Conservation (phyloP, 2,888 invertebrate species). For the Ceraclea dissimilis region DNA sequence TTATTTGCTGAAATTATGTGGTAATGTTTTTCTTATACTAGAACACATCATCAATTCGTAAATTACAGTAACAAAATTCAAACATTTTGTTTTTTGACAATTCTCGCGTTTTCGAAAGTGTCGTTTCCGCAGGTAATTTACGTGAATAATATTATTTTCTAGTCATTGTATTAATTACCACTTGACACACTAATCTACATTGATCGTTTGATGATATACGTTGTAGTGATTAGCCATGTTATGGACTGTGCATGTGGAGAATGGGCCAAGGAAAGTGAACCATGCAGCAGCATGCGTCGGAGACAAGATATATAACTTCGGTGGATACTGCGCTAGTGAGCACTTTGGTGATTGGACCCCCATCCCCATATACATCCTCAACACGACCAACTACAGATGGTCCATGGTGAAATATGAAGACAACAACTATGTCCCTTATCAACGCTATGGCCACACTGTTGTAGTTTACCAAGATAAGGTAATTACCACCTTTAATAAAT, state of each 20-base stretch:
- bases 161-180: neutral
- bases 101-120: too few relatives aligned
- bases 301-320: slow-evolving; percentile 79
- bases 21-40: too few relatives aligned
- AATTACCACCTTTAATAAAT: slow-evolving; percentile 19
- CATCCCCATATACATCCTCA: slow-evolving; percentile 80
- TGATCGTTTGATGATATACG: neutral
- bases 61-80: too few relatives aligned
- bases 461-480: slow-evolving; percentile 67
- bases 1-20: too few relatives aligned
- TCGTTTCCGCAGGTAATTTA: neutral
- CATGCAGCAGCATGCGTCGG: slow-evolving; percentile 82
- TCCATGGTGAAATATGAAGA: slow-evolving; percentile 44
- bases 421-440: slow-evolving; percentile 59
- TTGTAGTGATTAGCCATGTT: slow-evolving; percentile 44
- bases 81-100: too few relatives aligned
- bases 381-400: slow-evolving; percentile 64
- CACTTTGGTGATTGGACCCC: slow-evolving; percentile 67
- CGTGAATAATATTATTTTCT: neutral
- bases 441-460: slow-evolving; percentile 89
- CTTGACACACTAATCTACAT: neutral
- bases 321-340: slow-evolving; percentile 84
- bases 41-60: too few relatives aligned
- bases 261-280: slow-evolving; percentile 86
- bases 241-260: slow-evolving; percentile 82